Evolutionary conservation across 1,140 invertebrate genomes (phyloP).

Genomic region (Aradophagus sp.): DNA sequence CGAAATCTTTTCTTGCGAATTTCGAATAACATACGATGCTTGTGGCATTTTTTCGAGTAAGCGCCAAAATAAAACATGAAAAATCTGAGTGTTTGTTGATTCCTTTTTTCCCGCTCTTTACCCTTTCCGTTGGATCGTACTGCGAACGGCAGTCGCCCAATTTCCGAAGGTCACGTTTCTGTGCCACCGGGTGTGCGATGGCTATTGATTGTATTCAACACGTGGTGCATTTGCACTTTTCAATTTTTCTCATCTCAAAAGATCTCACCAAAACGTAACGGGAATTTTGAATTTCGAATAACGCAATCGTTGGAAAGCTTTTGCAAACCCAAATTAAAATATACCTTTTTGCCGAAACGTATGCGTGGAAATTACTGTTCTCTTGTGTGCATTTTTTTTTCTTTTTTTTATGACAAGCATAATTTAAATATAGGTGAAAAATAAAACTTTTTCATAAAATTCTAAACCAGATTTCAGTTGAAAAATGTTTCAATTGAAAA

Average conservation of each 20-base stretch:
- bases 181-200: conserved; percentile 46
- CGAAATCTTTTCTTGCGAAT: conserved; percentile 23
- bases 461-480: too few relatives aligned
- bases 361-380: too few relatives aligned
- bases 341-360: too few relatives aligned
- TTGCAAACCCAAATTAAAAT: too few relatives aligned
- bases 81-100: conserved; percentile 39
- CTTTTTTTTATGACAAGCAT: too few relatives aligned
- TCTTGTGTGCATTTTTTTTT: too few relatives aligned
- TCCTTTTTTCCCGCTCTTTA: conserved; percentile 29
- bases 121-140: conserved; percentile 38
- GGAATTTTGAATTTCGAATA: conserved; percentile 35
- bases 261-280: conserved; percentile 34
- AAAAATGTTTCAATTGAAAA: too few relatives aligned
- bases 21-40: conserved; percentile 22
- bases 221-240: conserved; percentile 56
- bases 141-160: conserved; percentile 49
- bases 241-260: conserved; percentile 31
- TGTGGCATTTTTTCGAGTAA: conserved; percentile 28
- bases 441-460: too few relatives aligned
- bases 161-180: conserved; percentile 57
- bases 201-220: conserved; percentile 58
- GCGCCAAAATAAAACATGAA: conserved; percentile 42
- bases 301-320: too few relatives aligned
- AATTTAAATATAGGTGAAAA: too few relatives aligned